These are phyloP conservation scores for Spizaetus ornatus DNA, from an alignment of 2,113 vertebrate species.

Conservation along the genomic window DNA sequence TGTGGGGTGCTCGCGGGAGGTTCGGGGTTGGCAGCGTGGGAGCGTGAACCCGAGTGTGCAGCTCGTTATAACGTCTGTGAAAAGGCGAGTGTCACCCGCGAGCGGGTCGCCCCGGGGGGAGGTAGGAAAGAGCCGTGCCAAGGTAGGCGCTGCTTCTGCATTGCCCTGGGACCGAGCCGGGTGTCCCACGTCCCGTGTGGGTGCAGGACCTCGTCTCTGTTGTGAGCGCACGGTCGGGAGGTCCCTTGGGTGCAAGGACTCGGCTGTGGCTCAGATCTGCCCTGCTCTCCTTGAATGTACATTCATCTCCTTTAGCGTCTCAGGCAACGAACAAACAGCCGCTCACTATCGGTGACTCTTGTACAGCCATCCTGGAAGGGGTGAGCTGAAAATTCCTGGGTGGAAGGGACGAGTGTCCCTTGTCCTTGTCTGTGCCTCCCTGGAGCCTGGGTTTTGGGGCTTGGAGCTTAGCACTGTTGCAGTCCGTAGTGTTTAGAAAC, in stretches of 20 bases:
- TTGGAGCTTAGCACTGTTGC: accelerated
- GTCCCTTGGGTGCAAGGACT: not conserved
- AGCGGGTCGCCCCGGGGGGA: not conserved
- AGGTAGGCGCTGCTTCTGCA: not conserved
- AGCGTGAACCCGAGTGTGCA: too few relatives aligned
- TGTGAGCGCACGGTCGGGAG: not conserved
- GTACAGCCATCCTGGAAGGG: accelerated
- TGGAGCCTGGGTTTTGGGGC: not conserved
- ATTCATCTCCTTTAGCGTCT: accelerated
- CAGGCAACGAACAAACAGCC: accelerated
- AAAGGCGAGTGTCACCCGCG: not conserved
- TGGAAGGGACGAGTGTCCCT: accelerated
- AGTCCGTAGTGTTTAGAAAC: accelerated
- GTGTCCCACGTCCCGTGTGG: too few relatives aligned
- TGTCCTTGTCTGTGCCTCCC: accelerated
- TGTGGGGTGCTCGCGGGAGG: not conserved
- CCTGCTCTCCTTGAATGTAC: too few relatives aligned
- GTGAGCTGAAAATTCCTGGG: accelerated
- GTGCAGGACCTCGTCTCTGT: not conserved
- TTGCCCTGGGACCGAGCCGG: not conserved
- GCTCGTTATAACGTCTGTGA: too few relatives aligned
- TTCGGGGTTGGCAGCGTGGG: not conserved
- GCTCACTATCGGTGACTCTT: accelerated
- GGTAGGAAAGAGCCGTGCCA: not conserved
- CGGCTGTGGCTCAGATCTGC: too few relatives aligned